These are phyloP conservation scores for Scopus umbretta DNA, from an alignment of 2,113 vertebrate genomes.

Conservation along the genomic window DNA sequence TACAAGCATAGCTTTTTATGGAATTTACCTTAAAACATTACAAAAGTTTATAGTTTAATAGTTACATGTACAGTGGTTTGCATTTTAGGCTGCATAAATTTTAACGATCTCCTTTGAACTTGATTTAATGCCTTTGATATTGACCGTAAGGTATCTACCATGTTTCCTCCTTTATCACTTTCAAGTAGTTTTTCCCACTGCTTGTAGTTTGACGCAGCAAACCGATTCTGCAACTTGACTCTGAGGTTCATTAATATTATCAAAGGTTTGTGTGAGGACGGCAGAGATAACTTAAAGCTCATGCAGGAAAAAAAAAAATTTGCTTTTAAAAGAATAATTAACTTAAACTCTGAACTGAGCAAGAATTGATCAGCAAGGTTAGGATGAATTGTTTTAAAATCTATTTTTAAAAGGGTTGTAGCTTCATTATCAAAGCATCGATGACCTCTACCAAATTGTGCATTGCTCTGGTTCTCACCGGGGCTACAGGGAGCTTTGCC, in stretches of 20 bases:
- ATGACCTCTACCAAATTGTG: not conserved
- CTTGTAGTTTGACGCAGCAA: not conserved
- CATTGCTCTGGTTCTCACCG: rapidly evolving
- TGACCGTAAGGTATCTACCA: not conserved
- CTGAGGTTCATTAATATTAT: not conserved
- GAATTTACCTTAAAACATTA: not conserved
- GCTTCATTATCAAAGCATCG: not conserved
- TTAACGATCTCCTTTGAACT: not conserved
- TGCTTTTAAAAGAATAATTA: not conserved
- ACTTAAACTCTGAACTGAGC: no score
- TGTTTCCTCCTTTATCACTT: not conserved
- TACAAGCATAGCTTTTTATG: not conserved
- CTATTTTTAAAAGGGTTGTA: not conserved
- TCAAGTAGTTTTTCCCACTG: not conserved
- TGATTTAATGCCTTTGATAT: not conserved
- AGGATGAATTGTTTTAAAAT: not conserved
- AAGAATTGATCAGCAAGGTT: not conserved
- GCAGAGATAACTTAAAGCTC: not conserved
- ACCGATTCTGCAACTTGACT: not conserved
- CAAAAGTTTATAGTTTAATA: not conserved
- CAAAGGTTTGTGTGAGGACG: not conserved
- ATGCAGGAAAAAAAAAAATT: not conserved
- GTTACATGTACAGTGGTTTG: not conserved
- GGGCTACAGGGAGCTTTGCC: not conserved
- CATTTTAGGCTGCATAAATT: not conserved